Evolutionary conservation across 2,797 vertebrate genomes (phyloP), one percentile per base, ranked within the genome.

Genomic region (Alca torda): DNA sequence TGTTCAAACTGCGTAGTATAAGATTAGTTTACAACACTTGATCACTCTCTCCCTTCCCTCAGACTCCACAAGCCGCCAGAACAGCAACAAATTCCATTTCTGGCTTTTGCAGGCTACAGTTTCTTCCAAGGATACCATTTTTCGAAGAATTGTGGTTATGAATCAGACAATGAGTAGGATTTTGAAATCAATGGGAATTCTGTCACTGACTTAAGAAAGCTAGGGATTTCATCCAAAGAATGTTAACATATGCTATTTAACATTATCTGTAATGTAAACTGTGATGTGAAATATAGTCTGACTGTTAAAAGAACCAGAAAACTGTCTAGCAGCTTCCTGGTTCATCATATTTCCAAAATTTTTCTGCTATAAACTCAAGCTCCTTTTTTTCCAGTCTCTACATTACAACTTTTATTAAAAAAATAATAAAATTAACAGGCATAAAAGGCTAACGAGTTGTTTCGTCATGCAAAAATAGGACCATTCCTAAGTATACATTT

Each of bases 211-310:
- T 82, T 31, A 48, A 59, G 37, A 64, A 43, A 84, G 33, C 74
- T 76, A 64, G 77, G 74, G 63, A 94, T 80, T 84, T 68, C 35
- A 84, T 87, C 92, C 79, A 87, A 87, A 93, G 23, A 92, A 84
- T 43, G 72, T 17, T 85, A 50, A 64, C 92, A 89, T 93, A 92
- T 70, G 86, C 31, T 92, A 57, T 89, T 95, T 90, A 90, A 88
- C 53, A 81, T 68, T 63, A 69, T 81, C 87, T 85, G 78, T 54
- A 84, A 84, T 37, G 51, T 83, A 96, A 93, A 87, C 90, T 91
- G 95, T 79, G 63, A 96, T 79, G 60, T 87, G 84, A 94, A 94
- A 93, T 35, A 88, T 4, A 67, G 67, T 17, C 70, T 83, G 72
- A 63, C 82, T 90, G 72, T 33, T 76, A 68, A 76, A 94, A 89